phyloP scores from a whole-genome alignment of 2,797 vertebrate genomes.

The Ctenopoma multispine region DNA sequence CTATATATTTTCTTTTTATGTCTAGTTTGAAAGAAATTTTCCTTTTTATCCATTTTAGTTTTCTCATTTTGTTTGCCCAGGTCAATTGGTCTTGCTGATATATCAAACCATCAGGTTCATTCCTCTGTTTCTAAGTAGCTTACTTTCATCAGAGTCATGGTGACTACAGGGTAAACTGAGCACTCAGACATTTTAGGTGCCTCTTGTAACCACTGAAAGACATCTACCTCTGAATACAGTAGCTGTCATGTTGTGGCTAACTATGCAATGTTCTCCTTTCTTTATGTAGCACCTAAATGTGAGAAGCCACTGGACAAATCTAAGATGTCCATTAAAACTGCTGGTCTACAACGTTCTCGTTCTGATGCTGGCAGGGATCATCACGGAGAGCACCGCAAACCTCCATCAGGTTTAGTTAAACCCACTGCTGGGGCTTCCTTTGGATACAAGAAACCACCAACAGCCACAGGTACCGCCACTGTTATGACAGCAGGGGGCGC shows the following conservation, averaged over 20 bases:
- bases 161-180: constrained; percentile 8
- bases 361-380: constrained; percentile 93
- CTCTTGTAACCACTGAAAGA: neutral
- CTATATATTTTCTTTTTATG: constrained; percentile 23
- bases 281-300: constrained; percentile 81
- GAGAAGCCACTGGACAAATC: constrained; percentile 93
- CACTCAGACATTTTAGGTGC: neutral
- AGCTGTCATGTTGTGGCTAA: neutral
- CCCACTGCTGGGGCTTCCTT: constrained; percentile 90
- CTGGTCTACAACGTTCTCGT: constrained; percentile 93
- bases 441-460: constrained; percentile 92
- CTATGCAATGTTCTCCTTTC: neutral
- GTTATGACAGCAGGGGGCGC: constrained; percentile 91
- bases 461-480: constrained; percentile 89
- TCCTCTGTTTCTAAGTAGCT: constrained; percentile 4
- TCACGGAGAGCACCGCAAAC: constrained; percentile 91
- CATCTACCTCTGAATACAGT: neutral
- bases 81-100: constrained; percentile 2
- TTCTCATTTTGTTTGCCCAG: neutral
- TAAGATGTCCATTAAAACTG: constrained; percentile 89
- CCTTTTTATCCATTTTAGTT: neutral
- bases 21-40: constrained; percentile 1
- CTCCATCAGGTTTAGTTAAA: constrained; percentile 92
- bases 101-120: neutral
- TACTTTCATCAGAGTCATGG: neutral